Evolutionary conservation across 2,797 vertebrate genomes (phyloP).

Genomic region (Rhynchonycteris naso): DNA sequence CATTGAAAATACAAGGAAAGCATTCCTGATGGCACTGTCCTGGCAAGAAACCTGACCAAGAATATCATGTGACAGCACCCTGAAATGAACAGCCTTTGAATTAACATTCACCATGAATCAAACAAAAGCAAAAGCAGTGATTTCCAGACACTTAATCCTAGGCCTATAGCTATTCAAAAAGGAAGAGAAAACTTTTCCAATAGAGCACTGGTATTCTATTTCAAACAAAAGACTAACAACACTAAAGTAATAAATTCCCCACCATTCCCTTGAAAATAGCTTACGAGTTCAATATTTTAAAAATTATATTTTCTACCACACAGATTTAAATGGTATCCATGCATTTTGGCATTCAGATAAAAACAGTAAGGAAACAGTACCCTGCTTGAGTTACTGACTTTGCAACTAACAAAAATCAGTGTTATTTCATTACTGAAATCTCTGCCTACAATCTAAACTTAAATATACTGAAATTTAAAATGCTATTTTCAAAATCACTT

Average conservation of each 20-base stretch:
- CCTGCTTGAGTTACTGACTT: not conserved
- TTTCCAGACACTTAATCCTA: slow-evolving; percentile 15
- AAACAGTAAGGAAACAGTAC: not conserved
- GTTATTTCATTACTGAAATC: not conserved
- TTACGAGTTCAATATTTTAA: not conserved
- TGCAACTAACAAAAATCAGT: not conserved
- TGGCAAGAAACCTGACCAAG: not conserved
- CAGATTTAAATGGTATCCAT: not conserved
- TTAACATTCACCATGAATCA: not conserved
- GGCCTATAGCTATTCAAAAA: not conserved
- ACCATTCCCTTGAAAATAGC: slow-evolving; percentile 17
- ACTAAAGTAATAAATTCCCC: slow-evolving; percentile 48
- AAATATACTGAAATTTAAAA: slow-evolving; percentile 1
- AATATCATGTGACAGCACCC: not conserved
- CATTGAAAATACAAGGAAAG: slow-evolving; percentile 55
- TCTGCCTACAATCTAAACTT: not conserved
- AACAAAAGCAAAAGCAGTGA: slow-evolving; percentile 4
- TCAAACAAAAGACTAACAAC: not conserved
- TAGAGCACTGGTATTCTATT: not conserved
- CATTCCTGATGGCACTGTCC: not conserved
- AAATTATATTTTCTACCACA: not conserved
- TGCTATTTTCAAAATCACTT: not conserved
- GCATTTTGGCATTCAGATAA: not conserved
- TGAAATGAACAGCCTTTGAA: not conserved
- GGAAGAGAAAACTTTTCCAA: slow-evolving; percentile 23